phyloP scores from a whole-genome alignment of 2,888 invertebrate genomes.

The Gisinianus flammeolus region DNA sequence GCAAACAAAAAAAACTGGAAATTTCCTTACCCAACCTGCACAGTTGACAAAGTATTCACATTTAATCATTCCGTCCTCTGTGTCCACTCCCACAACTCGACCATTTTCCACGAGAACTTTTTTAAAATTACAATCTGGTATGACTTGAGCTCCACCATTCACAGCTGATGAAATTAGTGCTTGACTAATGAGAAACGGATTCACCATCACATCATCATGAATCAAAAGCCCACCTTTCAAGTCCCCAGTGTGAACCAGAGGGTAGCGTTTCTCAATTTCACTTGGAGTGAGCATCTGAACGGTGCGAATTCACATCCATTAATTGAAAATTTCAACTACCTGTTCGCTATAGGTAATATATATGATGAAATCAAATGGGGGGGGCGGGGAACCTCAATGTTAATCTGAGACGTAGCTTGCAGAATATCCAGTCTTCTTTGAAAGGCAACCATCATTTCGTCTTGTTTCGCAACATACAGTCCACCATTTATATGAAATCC shows the following conservation, averaged over 20 bases:
- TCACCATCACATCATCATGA: conserved; percentile 72
- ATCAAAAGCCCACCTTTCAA: conserved; percentile 72
- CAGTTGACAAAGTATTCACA: conserved; percentile 74
- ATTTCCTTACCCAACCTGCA: conserved; percentile 69
- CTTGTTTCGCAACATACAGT: conserved; percentile 7
- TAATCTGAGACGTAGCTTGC: background rate
- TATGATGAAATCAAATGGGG: too few species aligned
- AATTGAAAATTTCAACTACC: background rate
- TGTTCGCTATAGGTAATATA: background rate
- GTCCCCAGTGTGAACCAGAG: conserved; percentile 68
- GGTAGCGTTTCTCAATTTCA: conserved; percentile 67
- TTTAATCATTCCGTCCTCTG: conserved; percentile 67
- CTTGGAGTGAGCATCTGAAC: conserved; percentile 63
- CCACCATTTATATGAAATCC: conserved; percentile 11
- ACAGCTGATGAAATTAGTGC: conserved; percentile 66
- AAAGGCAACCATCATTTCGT: background rate
- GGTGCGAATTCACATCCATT: background rate
- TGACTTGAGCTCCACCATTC: conserved; percentile 67
- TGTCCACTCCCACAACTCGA: conserved; percentile 68
- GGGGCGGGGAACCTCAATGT: background rate
- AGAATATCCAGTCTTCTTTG: background rate
- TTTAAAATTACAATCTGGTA: conserved; percentile 68
- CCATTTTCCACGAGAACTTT: conserved; percentile 68
- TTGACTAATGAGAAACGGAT: conserved; percentile 69
- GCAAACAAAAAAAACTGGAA: background rate